Evolutionary conservation across 2,113 vertebrate genomes (phyloP).

Genomic region (Sinosuthora webbiana): DNA sequence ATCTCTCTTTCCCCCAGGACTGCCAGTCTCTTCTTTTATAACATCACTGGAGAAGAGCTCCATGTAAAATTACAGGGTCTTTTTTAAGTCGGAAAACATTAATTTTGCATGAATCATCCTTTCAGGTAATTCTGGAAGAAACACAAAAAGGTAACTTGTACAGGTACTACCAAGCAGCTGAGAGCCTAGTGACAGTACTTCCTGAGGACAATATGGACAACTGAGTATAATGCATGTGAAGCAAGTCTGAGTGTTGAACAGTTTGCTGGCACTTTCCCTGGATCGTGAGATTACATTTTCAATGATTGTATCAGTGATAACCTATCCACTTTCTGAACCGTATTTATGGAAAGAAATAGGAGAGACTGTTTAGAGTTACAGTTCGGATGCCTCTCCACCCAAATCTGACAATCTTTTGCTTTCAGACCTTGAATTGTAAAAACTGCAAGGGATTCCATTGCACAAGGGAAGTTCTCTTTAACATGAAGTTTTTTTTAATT

Average conservation of each 20-base stretch:
- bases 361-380: neutral
- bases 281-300: neutral
- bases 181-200: neutral
- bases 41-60: neutral
- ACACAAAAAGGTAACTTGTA: neutral
- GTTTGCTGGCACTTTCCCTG: neutral
- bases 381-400: neutral
- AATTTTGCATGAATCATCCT: neutral
- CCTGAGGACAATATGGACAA: neutral
- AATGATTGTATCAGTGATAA: neutral
- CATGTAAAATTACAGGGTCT: neutral
- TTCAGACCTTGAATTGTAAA: neutral
- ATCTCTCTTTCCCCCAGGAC: neutral
- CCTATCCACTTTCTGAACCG: neutral
- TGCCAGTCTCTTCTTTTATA: neutral
- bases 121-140: conserved; percentile 10
- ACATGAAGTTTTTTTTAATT: neutral
- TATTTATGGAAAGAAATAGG: neutral
- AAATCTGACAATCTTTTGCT: neutral
- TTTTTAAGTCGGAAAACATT: neutral
- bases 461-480: neutral
- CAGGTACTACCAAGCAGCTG: neutral
- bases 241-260: neutral
- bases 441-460: neutral
- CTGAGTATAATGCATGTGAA: neutral